Conservation (phyloP, 2,113 vertebrate genomes). For the Pao palembangensis region DNA sequence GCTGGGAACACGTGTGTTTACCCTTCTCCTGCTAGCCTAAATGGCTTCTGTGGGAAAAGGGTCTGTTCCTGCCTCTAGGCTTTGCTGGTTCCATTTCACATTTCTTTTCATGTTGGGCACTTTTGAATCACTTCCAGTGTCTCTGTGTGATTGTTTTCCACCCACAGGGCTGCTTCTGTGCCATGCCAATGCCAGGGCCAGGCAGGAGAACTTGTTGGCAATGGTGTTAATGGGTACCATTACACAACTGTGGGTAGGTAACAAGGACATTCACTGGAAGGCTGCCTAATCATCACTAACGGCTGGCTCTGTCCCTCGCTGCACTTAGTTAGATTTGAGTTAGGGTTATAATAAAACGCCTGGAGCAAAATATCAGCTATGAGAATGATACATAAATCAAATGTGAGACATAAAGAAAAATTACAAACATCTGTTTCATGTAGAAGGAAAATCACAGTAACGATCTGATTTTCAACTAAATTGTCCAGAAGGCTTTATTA, state of each 20-base stretch:
- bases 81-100: neutral
- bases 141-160: conserved; percentile 10
- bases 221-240: conserved; percentile 54
- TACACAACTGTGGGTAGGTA: conserved; percentile 43
- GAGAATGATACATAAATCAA: too few relatives aligned
- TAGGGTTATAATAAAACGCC: neutral
- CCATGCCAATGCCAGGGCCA: conserved; percentile 25
- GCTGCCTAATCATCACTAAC: conserved; percentile 41
- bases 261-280: conserved; percentile 28
- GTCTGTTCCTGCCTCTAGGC: neutral
- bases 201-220: conserved; percentile 36
- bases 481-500: too few relatives aligned
- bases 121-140: conserved; percentile 33
- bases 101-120: conserved; percentile 16
- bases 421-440: too few relatives aligned
- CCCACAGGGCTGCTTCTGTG: conserved; percentile 13
- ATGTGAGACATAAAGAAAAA: too few relatives aligned
- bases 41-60: too few relatives aligned
- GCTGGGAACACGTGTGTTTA: too few relatives aligned
- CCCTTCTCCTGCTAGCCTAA: too few relatives aligned
- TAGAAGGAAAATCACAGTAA: too few relatives aligned
- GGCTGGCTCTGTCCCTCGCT: conserved; percentile 15
- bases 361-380: too few relatives aligned
- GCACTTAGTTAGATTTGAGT: conserved; percentile 14
- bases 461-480: too few relatives aligned